Conservation (phyloP, 2,113 vertebrate species). For the Chaetodon auriga region DNA sequence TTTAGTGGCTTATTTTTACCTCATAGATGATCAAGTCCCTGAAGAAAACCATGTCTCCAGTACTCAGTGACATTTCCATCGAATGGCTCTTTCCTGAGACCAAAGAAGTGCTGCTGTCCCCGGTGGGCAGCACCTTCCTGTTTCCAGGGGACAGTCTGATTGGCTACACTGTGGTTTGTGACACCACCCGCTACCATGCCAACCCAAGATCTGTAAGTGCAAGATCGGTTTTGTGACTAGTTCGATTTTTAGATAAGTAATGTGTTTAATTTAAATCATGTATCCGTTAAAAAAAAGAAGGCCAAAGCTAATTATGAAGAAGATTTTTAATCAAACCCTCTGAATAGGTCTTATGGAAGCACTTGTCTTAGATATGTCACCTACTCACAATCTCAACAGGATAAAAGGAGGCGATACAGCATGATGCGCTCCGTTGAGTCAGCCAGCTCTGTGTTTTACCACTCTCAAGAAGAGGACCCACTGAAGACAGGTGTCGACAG, state of each 20-base stretch:
- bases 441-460: conserved; percentile 93
- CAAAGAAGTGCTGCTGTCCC: conserved; percentile 92
- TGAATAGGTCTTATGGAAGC: conserved; percentile 3
- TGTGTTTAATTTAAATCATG: conserved; percentile 2
- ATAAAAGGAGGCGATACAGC: conserved; percentile 90
- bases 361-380: conserved; percentile 28
- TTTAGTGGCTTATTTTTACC: conserved; percentile 20
- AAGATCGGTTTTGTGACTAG: neutral
- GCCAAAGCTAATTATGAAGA: neutral
- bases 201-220: conserved; percentile 90
- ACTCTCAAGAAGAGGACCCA: conserved; percentile 91
- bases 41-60: conserved; percentile 93
- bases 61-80: conserved; percentile 92
- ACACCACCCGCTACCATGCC: conserved; percentile 88
- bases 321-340: conserved; percentile 15
- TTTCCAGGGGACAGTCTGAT: conserved; percentile 94
- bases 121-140: conserved; percentile 88
- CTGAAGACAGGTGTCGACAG: conserved; percentile 71
- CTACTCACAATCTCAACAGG: conserved; percentile 80
- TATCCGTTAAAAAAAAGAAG: neutral
- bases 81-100: conserved; percentile 96
- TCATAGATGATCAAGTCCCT: conserved; percentile 93
- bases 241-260: neutral
- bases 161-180: conserved; percentile 90
- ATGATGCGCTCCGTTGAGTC: conserved; percentile 92